Evolutionary conservation across 1,140 invertebrate genomes (phyloP).

Genomic region (Microplitis demolitor): DNA sequence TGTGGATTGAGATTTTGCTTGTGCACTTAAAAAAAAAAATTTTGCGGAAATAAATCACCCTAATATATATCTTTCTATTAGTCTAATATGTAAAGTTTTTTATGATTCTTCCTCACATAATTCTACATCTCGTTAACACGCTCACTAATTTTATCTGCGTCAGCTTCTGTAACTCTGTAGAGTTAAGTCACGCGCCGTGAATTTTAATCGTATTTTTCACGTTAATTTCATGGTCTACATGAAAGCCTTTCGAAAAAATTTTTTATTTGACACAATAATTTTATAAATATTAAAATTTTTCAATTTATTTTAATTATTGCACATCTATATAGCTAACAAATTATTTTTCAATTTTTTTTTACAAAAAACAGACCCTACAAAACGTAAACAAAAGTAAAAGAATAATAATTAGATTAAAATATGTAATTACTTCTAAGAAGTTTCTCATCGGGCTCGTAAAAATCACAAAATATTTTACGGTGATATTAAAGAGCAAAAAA

Average conservation of each 20-base stretch:
- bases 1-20: too few relatives aligned
- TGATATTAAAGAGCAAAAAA: not conserved
- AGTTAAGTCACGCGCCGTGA: conserved; percentile 28
- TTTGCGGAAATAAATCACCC: too few relatives aligned
- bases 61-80: not conserved
- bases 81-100: conserved; percentile 16
- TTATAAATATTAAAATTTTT: not conserved
- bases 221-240: not conserved
- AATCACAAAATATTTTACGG: not conserved
- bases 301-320: not conserved
- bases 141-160: conserved; percentile 35
- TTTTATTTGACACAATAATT: too few relatives aligned
- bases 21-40: too few relatives aligned
- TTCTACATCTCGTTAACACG: conserved; percentile 36
- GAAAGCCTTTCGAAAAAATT: not conserved
- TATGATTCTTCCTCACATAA: conserved; percentile 29
- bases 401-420: not conserved
- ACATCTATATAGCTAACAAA: not conserved
- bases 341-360: too few relatives aligned
- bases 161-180: conserved; percentile 33
- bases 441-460: not conserved
- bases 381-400: not conserved
- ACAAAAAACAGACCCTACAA: too few relatives aligned
- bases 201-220: conserved; percentile 16
- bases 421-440: not conserved